Conservation (phyloP, 53 echinoderm and acorn worm genomes). For the Echinarachnius parma region DNA sequence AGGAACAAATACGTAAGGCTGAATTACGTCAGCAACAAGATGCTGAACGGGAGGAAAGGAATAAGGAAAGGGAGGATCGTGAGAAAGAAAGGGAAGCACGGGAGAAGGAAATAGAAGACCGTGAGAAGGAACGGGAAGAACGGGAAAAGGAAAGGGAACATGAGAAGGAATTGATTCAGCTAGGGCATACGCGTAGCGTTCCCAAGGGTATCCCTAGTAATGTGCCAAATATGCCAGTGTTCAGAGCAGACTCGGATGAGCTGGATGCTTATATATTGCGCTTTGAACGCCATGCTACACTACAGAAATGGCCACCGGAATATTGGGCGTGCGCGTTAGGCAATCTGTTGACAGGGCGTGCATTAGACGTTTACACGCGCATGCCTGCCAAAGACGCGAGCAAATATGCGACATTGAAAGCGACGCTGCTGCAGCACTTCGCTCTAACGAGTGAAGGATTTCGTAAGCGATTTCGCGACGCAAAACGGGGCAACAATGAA, state of each 20-base stretch:
- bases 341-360: neutral
- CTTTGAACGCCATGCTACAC: neutral
- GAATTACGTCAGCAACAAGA: neutral
- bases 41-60: neutral
- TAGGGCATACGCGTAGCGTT: neutral
- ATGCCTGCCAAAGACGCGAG: neutral
- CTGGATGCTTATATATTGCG: conserved; percentile 8
- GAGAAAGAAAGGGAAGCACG: neutral
- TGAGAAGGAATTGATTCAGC: neutral
- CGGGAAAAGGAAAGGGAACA: neutral
- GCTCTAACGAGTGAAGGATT: neutral
- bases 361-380: neutral
- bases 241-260: neutral
- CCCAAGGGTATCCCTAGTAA: neutral
- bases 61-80: neutral
- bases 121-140: neutral
- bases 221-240: neutral
- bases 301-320: neutral
- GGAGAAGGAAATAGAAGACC: neutral
- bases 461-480: conserved; percentile 3
- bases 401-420: neutral
- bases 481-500: neutral
- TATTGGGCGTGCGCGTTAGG: neutral
- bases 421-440: neutral
- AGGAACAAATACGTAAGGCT: neutral